These are phyloP conservation scores for Megastigmus dorsalis DNA, from an alignment of 2,888 invertebrate species.

Conservation along the genomic window DNA sequence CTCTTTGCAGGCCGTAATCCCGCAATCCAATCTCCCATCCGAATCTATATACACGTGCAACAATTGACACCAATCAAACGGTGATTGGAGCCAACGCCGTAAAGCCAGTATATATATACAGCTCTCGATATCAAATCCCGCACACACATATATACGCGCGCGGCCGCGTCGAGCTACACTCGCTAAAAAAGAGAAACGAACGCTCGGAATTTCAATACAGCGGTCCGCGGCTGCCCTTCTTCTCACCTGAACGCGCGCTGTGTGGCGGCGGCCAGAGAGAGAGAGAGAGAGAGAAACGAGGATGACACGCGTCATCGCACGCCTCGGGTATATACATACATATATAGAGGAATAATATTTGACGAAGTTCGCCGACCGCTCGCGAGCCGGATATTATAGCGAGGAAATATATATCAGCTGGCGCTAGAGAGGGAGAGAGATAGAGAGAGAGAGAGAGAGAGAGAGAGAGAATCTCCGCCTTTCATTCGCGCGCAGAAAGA, in stretches of 20 bases:
- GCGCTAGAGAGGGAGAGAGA: neutral
- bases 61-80: too few relatives aligned
- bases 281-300: constrained; percentile 14
- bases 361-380: constrained; percentile 19
- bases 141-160: too few relatives aligned
- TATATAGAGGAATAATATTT: constrained; percentile 30
- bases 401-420: constrained; percentile 8
- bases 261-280: neutral
- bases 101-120: too few relatives aligned
- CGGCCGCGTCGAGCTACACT: too few relatives aligned
- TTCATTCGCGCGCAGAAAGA: constrained; percentile 51
- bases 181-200: neutral
- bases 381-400: constrained; percentile 46
- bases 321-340: too few relatives aligned
- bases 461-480: constrained; percentile 26
- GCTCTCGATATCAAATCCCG: too few relatives aligned
- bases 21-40: too few relatives aligned
- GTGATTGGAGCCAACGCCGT: too few relatives aligned
- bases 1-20: too few relatives aligned
- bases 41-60: too few relatives aligned
- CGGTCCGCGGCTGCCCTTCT: too few relatives aligned
- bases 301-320: constrained; percentile 19
- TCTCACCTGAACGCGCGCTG: neutral
- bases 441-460: neutral
- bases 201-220: neutral